Base-by-base conservation (phyloP, 2,113 vertebrate genomes). In the Zapus hudsonius region DNA sequence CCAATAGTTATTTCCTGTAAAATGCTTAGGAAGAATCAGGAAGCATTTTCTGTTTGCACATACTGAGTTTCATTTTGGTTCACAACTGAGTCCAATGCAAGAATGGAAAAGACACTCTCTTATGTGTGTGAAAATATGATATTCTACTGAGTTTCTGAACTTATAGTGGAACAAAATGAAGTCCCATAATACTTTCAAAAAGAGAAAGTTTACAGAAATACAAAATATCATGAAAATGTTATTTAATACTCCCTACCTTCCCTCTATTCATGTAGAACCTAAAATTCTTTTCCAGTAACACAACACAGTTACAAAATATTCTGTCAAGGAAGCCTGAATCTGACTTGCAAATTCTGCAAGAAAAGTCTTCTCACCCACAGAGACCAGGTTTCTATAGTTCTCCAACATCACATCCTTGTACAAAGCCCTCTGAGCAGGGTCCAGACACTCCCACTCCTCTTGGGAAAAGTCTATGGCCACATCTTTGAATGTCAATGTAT, bases 331-430 rank as follows among this genome's bases (percentile, higher is more conserved):
- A 52, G 11, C 52, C 52, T 52, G 52, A 52, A 15, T 3, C 12
- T 52, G 52, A 52, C 52, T 15, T 52, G 16, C 12, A 7, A 83
- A 47, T 36, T 67, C 63, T 52, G 40, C 22, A 25, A 67, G 42
- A 3, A 66, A 52, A 52, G 16, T 52, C 52, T 7, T 66, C 81
- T 67, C 20, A 67, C 63, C 81, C 7, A 83, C 81, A 47, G 42
- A 83, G 63, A 83, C 12, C 40, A 83, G 22, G 42, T 83, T 83
- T 19, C 7, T 83, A 12, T 83, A 83, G 66, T 83, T 83, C 42
- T 83, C 81, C 42, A 83, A 27, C 81, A 83, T 83, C 63, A 83
- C 81, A 36, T 83, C 63, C 47, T 67, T 83, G 63, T 67, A 83
- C 81, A 83, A 17, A 83, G 81, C 61, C 63, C 63, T 83, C 81